phyloP scores from a whole-genome alignment of 2,113 vertebrate species.

The Apodemus sylvaticus region DNA sequence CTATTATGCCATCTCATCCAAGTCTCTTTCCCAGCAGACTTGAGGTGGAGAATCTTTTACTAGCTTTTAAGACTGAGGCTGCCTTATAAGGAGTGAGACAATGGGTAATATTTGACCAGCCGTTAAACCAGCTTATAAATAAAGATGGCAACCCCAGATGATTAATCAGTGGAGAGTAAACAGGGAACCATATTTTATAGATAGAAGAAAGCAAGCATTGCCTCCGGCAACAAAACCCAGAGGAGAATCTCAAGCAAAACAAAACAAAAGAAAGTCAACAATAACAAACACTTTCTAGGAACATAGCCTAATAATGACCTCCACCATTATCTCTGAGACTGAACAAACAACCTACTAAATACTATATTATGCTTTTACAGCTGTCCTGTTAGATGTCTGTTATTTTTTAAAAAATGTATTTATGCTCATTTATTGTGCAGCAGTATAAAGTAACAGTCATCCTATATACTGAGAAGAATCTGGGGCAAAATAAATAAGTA shows the following conservation, averaged over 20 bases:
- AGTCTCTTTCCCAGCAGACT: background rate
- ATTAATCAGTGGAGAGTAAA: background rate
- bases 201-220: background rate
- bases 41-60: background rate
- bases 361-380: background rate
- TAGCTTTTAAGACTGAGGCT: background rate
- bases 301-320: background rate
- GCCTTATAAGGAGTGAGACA: background rate
- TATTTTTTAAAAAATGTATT: background rate
- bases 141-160: rapidly evolving
- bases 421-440: background rate
- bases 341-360: background rate
- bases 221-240: background rate
- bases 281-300: background rate
- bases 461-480: background rate
- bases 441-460: background rate
- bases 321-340: background rate
- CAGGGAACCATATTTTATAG: background rate
- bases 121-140: background rate
- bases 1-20: background rate
- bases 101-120: background rate
- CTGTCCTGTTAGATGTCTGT: background rate
- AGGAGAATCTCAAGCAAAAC: background rate
- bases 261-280: no score
- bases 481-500: background rate